Base-by-base conservation (phyloP, 2,797 vertebrate genomes). In the Cuniculus paca region DNA sequence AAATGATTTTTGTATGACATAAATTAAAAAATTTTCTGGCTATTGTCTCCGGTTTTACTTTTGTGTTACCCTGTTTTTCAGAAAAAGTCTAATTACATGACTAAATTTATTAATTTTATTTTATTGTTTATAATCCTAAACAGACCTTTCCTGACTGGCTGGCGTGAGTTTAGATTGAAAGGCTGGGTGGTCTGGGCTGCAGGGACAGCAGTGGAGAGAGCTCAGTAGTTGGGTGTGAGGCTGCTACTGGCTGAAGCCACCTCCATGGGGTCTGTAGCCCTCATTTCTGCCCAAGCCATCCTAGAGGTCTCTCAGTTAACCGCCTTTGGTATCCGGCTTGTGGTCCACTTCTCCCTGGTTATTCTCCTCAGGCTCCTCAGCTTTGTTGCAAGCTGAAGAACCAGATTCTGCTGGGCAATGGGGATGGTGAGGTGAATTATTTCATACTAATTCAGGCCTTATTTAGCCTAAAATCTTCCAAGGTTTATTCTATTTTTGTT, bases 401-500 rank as follows among this genome's bases (percentile, higher is more conserved):
- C 39, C 36, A 72, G 39, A 24, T 72, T 42, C 39, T 72, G 10
- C 5, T 42, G 36, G 70, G 36, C 70, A 36, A 3, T 20, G n/a
- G 3, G 7, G 7, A 36, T 36, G n/a, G 31, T 39, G 65, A 36
- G 65, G 5, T 11, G 22, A 82, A 60, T 95, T 58, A 10, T 72
- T 90, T 79, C 60, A n/a, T 45, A 63, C 10, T 82, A 72, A 92
- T 1, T 63, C 0, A 77, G 17, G 11, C 9, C 36, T 88, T 68
- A 77, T 39, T 56, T 93, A 70, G 56, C 45, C 2, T 58, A 90
- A 90, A 92, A 45, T 54, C 1, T 81, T 78, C 31, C 17, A 78
- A 45, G 79, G 87, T 72, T 91, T 63, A 85, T 78, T 78, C 20
- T 16, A 88, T 68, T 81, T 92, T 88, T 42, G 52, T 77, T 54